These are phyloP conservation scores for Stenodema calcarata DNA, from an alignment of 2,888 invertebrate genomes.

Conservation along the genomic window DNA sequence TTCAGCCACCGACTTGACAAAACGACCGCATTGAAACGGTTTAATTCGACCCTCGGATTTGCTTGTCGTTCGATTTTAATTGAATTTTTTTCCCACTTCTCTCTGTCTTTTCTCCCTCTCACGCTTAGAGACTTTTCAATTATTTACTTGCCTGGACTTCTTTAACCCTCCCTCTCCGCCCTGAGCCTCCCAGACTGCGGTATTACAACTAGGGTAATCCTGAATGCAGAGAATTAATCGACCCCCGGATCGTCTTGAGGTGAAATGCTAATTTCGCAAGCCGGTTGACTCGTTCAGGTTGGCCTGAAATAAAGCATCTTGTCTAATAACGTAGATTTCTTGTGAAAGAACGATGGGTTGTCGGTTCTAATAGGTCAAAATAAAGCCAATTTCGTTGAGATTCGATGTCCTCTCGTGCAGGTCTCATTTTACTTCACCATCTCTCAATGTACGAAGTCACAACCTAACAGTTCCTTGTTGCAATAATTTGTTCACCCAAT, in stretches of 20 bases:
- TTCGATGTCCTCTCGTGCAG: no score
- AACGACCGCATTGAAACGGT: background rate
- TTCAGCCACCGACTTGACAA: background rate
- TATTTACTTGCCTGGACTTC: background rate
- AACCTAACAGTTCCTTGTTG: no score
- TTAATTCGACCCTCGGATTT: background rate
- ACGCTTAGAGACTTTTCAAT: background rate
- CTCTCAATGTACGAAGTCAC: no score
- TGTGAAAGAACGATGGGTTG: no score
- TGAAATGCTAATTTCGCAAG: background rate
- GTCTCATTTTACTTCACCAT: no score
- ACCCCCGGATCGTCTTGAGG: background rate
- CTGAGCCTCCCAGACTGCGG: background rate
- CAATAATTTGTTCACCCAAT: no score
- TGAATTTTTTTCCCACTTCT: background rate
- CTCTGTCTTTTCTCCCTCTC: background rate
- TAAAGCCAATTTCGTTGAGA: no score
- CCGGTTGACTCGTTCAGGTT: background rate
- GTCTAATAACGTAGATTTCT: no score
- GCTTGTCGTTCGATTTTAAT: background rate
- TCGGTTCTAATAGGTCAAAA: no score
- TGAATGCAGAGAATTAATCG: background rate
- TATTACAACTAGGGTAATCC: background rate
- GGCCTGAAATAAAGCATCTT: background rate
- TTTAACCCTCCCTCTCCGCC: background rate